phyloP scores from a whole-genome alignment of 2,888 invertebrate genomes.

The Lithosia quadra region DNA sequence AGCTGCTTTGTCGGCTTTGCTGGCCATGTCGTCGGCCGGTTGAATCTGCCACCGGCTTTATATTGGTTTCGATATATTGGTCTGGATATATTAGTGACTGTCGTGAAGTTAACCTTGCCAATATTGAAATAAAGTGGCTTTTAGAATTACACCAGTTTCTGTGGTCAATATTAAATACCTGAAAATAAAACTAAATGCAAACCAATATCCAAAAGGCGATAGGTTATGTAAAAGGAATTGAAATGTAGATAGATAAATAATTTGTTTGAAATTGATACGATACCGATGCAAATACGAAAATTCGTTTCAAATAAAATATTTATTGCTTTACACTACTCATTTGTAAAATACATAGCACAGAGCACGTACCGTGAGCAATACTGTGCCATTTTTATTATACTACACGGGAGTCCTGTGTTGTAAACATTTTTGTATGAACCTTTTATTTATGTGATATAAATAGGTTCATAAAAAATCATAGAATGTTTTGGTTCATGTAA shows the following conservation, averaged over 20 bases:
- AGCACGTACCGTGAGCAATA: conserved; percentile 28
- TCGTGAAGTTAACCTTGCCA: conserved; percentile 30
- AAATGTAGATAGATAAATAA: no score
- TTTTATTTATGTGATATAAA: no score
- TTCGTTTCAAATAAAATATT: no score
- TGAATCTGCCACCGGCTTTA: conserved; percentile 61
- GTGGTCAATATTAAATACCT: background rate
- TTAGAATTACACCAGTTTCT: background rate
- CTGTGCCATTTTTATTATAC: conserved; percentile 20
- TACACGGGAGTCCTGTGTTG: conserved; percentile 21
- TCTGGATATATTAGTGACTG: conserved; percentile 15
- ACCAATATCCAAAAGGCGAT: no score
- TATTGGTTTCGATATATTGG: conserved; percentile 41
- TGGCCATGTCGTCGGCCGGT: conserved; percentile 60
- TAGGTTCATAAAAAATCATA: no score
- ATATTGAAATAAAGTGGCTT: background rate
- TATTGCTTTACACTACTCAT: no score
- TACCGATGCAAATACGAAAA: background rate
- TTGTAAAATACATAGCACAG: background rate
- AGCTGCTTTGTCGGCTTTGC: conserved; percentile 77
- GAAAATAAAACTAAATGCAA: no score
- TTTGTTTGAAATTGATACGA: background rate
- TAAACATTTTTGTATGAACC: conserved; percentile 30
- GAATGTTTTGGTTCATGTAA: conserved; percentile 11
- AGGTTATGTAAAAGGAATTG: no score